Percentiles rank a stretch among this genome's conserved stretches.
Conservation (phyloP, 2,113 vertebrate genomes). For the Pangasianodon hypophthalmus region DNA sequence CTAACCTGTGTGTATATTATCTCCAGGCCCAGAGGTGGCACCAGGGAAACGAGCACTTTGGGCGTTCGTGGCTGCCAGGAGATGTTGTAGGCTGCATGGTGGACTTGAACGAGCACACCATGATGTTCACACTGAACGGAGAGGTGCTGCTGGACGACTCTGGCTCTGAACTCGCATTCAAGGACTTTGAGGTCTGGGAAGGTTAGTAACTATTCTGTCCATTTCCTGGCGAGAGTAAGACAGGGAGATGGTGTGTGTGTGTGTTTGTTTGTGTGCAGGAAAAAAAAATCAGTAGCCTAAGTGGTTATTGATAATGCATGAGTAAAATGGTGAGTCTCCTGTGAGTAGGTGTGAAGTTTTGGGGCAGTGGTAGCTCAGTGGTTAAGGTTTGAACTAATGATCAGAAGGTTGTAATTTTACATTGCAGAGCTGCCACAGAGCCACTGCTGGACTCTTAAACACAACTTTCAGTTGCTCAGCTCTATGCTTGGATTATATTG, state of each 20-base stretch:
- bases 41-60: slow-evolving; percentile 95
- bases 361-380: neutral
- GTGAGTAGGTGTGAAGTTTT: neutral
- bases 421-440: neutral
- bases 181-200: slow-evolving; percentile 88
- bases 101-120: slow-evolving; percentile 90
- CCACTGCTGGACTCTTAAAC: neutral
- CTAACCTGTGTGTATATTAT: neutral
- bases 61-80: slow-evolving; percentile 86
- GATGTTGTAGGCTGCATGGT: slow-evolving; percentile 96
- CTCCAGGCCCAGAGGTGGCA: slow-evolving; percentile 91
- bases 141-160: slow-evolving; percentile 94
- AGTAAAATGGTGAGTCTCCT: neutral
- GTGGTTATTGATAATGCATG: neutral
- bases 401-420: neutral
- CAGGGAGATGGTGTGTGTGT: neutral
- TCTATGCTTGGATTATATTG: neutral
- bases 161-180: slow-evolving; percentile 93
- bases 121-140: slow-evolving; percentile 96
- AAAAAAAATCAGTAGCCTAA: neutral
- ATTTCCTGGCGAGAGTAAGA: neutral
- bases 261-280: neutral
- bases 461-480: neutral
- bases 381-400: neutral
- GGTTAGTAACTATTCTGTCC: slow-evolving; percentile 73